Conservation (phyloP, 2,113 vertebrate genomes). For the Oreotrochilus melanogaster region DNA sequence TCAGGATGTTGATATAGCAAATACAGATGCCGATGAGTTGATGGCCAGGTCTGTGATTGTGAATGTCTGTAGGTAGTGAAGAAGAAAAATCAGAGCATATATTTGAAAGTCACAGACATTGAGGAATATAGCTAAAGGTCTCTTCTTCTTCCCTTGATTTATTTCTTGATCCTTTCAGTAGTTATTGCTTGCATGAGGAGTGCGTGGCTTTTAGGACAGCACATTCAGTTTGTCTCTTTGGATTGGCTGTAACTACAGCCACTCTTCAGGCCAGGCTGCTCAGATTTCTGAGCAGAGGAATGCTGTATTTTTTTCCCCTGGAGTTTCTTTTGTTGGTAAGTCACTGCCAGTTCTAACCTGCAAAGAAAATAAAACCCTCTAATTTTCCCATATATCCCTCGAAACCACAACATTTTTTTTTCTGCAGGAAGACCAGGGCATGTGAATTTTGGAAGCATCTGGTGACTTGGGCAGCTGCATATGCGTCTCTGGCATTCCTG, state of each 20-base stretch:
- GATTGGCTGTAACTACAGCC: not conserved
- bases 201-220: not conserved
- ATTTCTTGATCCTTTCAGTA: not conserved
- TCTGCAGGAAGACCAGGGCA: not conserved
- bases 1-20: not conserved
- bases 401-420: not conserved
- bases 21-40: not conserved
- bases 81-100: not conserved
- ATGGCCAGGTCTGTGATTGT: not conserved
- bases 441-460: not conserved
- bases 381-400: not conserved
- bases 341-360: not conserved
- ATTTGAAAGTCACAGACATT: not conserved
- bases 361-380: not conserved
- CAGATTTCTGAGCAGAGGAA: not conserved
- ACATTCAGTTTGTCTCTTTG: not conserved
- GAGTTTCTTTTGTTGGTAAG: not conserved
- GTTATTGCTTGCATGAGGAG: not conserved
- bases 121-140: not conserved
- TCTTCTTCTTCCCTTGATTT: not conserved
- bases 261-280: not conserved
- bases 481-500: not conserved
- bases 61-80: not conserved
- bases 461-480: not conserved
- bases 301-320: not conserved